These are phyloP conservation scores for Temnothorax nylanderi DNA, from an alignment of 1,140 invertebrate genomes.

Conservation along the genomic window DNA sequence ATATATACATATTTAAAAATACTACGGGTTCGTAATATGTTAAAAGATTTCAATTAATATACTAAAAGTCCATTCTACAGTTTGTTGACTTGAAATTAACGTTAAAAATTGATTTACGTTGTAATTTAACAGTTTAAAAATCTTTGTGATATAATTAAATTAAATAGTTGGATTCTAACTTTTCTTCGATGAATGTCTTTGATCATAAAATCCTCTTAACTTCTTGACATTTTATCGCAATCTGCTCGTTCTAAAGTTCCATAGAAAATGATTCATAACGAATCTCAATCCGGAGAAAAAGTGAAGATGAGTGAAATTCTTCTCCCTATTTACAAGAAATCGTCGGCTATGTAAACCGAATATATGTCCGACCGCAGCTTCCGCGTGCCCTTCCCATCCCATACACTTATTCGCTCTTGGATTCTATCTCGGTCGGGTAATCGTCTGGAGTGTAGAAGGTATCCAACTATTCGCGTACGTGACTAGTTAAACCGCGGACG, in stretches of 20 bases:
- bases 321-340: slow-evolving; percentile 49
- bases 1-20: neutral
- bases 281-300: slow-evolving; percentile 10
- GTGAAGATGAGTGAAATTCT: slow-evolving; percentile 59
- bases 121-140: neutral
- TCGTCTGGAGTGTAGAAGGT: slow-evolving; percentile 40
- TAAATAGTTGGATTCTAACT: neutral
- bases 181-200: neutral
- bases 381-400: neutral
- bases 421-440: slow-evolving; percentile 51
- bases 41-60: neutral
- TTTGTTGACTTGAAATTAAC: neutral
- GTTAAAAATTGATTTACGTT: neutral
- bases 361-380: slow-evolving; percentile 41
- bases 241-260: neutral
- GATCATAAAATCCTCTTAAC: neutral
- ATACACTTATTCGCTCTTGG: slow-evolving; percentile 47
- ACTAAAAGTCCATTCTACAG: neutral
- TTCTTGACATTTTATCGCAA: neutral
- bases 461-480: slow-evolving; percentile 67
- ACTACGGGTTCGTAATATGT: neutral
- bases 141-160: neutral
- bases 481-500: slow-evolving; percentile 64
- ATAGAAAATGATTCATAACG: slow-evolving; percentile 1
- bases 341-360: slow-evolving; percentile 31